phyloP scores from a whole-genome alignment of 1,140 invertebrate species.

The Danaus plexippus region DNA sequence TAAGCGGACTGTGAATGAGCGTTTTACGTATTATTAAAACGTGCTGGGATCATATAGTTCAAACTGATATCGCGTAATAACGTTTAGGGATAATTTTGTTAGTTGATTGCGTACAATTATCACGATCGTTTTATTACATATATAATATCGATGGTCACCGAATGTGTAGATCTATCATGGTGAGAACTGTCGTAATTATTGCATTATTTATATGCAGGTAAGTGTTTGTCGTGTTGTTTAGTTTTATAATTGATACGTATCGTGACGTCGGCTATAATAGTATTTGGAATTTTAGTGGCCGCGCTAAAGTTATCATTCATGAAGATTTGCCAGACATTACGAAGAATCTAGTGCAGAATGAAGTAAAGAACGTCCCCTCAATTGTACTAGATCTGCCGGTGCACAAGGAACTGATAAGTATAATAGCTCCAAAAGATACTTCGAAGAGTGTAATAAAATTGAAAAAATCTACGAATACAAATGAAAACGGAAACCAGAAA shows the following conservation, averaged over 20 bases:
- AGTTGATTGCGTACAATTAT: slow-evolving; percentile 5
- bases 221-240: slow-evolving; percentile 9
- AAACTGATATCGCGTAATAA: slow-evolving; percentile 23
- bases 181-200: slow-evolving; percentile 20
- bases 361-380: no score
- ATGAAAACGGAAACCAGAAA: slow-evolving; percentile 1
- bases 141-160: not conserved
- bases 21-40: slow-evolving; percentile 16
- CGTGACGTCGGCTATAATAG: not conserved
- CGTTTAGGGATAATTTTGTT: not conserved
- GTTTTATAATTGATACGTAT: not conserved
- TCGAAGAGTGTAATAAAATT: not conserved
- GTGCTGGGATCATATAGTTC: slow-evolving; percentile 33
- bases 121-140: not conserved
- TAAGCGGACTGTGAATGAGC: slow-evolving; percentile 10
- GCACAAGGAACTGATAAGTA: no score
- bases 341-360: no score
- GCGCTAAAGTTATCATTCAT: slow-evolving; percentile 18
- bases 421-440: not conserved
- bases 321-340: not conserved
- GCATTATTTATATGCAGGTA: slow-evolving; percentile 17
- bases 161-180: slow-evolving; percentile 11
- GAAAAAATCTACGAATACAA: slow-evolving; percentile 1
- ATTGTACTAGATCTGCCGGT: no score
- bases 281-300: slow-evolving; percentile 17